A percentile compares a stretch with the other conserved stretches of the same genome.
phyloP scores from a whole-genome alignment of 2,797 vertebrate species.

The Mycteria americana region DNA sequence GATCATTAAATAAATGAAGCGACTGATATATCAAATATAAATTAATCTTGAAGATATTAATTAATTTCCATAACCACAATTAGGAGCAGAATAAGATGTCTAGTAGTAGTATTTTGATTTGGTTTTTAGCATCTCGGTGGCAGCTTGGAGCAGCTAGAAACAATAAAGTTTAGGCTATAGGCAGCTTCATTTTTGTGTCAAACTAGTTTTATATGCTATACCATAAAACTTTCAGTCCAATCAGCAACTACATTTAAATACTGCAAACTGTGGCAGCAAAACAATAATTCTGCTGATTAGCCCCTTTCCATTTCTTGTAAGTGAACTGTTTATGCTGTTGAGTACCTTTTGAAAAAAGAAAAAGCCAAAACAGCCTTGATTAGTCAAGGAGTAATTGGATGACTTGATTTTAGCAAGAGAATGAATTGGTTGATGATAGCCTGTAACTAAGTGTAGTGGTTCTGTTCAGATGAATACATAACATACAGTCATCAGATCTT shows the following conservation, averaged over 20 bases:
- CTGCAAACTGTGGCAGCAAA: conserved; percentile 99
- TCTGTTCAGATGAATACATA: conserved; percentile 89
- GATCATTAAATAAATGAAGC: neutral
- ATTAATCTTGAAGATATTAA: conserved; percentile 1
- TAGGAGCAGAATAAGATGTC: neutral
- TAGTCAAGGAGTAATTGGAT: conserved; percentile 99
- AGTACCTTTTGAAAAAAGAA: conserved; percentile 99
- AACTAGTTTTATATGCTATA: conserved; percentile 82
- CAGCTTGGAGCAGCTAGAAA: conserved; percentile 12
- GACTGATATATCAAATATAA: neutral
- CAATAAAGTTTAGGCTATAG: conserved; percentile 42
- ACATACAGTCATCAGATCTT: conserved; percentile 85
- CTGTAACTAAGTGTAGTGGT: conserved; percentile 91
- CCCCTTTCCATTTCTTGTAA: conserved; percentile 99
- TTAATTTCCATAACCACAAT: conserved; percentile 37
- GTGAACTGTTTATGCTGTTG: conserved; percentile 99
- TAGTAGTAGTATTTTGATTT: neutral
- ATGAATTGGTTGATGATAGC: conserved; percentile 96
- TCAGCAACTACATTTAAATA: conserved; percentile 98
- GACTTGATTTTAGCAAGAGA: conserved; percentile 99
- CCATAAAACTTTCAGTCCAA: conserved; percentile 97
- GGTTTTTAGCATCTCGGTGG: neutral
- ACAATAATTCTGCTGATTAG: conserved; percentile 99
- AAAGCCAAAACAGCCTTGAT: conserved; percentile 99
- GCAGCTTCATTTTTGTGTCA: conserved; percentile 72